These are phyloP conservation scores for Oncorhynchus gorbuscha DNA, from an alignment of 2,113 vertebrate species.

Conservation along the genomic window DNA sequence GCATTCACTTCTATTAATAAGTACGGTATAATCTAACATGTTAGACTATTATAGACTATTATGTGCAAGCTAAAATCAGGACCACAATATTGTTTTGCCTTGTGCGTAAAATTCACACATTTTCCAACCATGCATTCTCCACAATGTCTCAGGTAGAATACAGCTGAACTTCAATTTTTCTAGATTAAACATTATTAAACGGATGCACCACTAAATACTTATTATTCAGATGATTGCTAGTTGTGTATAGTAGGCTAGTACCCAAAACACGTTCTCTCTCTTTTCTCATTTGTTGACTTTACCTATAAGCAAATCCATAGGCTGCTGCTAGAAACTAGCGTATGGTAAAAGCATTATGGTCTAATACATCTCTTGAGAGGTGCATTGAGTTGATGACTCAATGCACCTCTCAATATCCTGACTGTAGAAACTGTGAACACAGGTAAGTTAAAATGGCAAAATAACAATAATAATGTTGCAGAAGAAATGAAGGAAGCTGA, in stretches of 20 bases:
- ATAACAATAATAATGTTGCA: neutral
- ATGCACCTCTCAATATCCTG: neutral
- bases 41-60: too few species aligned
- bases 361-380: neutral
- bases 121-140: too few species aligned
- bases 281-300: neutral
- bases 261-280: neutral
- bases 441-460: neutral
- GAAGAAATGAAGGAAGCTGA: neutral
- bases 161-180: too few species aligned
- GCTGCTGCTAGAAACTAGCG: neutral
- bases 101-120: too few species aligned
- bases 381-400: too few species aligned
- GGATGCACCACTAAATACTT: neutral
- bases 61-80: too few species aligned
- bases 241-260: neutral
- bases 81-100: too few species aligned
- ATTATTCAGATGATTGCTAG: neutral
- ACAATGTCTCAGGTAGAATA: too few species aligned
- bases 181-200: too few species aligned
- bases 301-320: neutral
- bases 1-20: too few species aligned
- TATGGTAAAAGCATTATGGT: neutral
- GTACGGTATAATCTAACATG: too few species aligned
- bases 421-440: neutral